Base-by-base conservation (phyloP, 2,113 vertebrate genomes). In the Corythaixoides concolor region DNA sequence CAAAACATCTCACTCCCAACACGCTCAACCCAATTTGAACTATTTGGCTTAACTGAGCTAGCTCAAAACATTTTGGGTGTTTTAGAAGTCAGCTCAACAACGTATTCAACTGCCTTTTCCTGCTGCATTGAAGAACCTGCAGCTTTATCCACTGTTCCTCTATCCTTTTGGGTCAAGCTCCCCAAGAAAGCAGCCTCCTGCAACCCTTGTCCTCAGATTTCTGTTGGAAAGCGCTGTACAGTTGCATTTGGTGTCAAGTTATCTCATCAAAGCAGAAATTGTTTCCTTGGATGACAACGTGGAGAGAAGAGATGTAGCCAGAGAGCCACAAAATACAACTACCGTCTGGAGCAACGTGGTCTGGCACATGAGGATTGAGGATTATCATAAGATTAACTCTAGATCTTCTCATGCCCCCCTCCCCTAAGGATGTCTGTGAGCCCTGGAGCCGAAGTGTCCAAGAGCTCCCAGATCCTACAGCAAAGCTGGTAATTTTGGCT, bases 201-300 rank as follows among this genome's bases (percentile, higher is more conserved):
- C 76, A 30, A 4, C 4, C 30, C 17, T 32, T 18, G 7, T 33
- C 49, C 79, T 47, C 55, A 26, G 30, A 10, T 49, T 66, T 50
- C 68, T 50, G 45, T 23, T 28, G 47, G 19, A 33, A 63, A 70
- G 6, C 2, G 2, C 47, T 10, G 28, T 13, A 11, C 22, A 5
- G 39, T 20, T 7, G 39, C 59, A 15, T 27, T 26, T 32, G 37
- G 32, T 18, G 72, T 7, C 23, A 32, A 32, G 3, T 12, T 13
- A 12, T 27, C 37, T 37, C 50, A 14, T 18, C 56, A 32, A 43
- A 33, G 63, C 62, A 69, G 58, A 67, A 64, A 37, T 27, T 3
- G 6, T 24, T 56, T 39, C 32, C 3, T 3, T 16, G n/a, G 43
- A 41, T 17, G 32, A 45, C 30, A 47, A 49, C 0, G 1, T 4